These are phyloP conservation scores for Meta bourneti DNA, from an alignment of 2,888 invertebrate species.

Conservation along the genomic window DNA sequence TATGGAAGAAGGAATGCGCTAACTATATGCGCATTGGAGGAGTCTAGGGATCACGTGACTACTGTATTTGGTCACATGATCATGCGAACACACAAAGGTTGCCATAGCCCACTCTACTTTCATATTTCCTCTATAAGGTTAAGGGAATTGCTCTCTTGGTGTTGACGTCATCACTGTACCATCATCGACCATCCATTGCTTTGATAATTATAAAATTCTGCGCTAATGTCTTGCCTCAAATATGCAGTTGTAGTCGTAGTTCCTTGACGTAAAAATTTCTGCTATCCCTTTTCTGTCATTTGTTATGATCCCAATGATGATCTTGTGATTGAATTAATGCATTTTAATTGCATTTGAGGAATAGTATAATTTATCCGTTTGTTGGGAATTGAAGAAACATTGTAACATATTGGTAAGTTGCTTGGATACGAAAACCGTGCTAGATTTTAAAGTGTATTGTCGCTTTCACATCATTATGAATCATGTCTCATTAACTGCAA, in stretches of 20 bases:
- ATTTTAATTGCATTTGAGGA: background rate
- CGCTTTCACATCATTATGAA: background rate
- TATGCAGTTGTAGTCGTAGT: slow-evolving; percentile 40
- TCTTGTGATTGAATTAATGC: slow-evolving; percentile 68
- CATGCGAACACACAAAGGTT: too few species aligned
- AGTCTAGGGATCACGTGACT: too few species aligned
- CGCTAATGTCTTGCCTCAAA: background rate
- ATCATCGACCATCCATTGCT: too few species aligned
- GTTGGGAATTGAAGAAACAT: background rate
- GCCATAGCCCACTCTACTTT: too few species aligned
- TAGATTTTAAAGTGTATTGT: background rate
- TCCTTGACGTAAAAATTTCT: slow-evolving; percentile 43
- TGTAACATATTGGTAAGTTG: background rate
- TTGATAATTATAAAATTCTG: too few species aligned
- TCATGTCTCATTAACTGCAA: background rate
- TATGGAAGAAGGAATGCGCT: too few species aligned
- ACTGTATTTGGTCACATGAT: too few species aligned
- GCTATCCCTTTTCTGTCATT: slow-evolving; percentile 49
- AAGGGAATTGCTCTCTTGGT: too few species aligned
- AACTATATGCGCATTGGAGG: too few species aligned
- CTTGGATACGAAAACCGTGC: background rate
- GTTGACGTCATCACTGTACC: too few species aligned
- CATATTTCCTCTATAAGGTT: too few species aligned
- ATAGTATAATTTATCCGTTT: background rate
- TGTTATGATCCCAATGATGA: slow-evolving; percentile 38